Evolutionary conservation across 2,113 vertebrate species (phyloP).

Genomic region (Zosterops hypoxanthus): DNA sequence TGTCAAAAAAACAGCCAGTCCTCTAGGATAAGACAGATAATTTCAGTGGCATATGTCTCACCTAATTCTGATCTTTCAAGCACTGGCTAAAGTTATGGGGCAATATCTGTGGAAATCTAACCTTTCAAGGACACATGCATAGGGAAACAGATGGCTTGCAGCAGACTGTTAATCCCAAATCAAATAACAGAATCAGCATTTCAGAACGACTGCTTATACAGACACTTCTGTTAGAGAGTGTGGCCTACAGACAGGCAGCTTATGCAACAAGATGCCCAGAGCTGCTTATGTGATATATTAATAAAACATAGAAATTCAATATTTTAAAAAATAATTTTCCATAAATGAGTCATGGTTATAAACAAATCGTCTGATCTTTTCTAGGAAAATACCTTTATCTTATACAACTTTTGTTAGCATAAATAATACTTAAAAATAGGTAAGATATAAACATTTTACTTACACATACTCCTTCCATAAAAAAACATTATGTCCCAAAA

Average conservation of each 20-base stretch:
- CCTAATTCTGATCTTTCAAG: constrained; percentile 77
- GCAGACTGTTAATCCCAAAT: constrained; percentile 84
- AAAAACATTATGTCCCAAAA: background rate
- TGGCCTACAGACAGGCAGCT: constrained; percentile 56
- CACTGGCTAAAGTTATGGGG: constrained; percentile 72
- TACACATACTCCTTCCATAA: background rate
- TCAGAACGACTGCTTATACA: constrained; percentile 75
- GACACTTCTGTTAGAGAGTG: constrained; percentile 71
- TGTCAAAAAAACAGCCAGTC: constrained; percentile 68
- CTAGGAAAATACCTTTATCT: background rate
- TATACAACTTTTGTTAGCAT: background rate
- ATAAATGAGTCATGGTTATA: background rate
- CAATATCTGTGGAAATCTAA: constrained; percentile 77
- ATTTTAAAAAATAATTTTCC: background rate
- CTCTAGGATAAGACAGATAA: constrained; percentile 70
- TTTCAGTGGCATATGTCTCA: constrained; percentile 78
- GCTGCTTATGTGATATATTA: background rate
- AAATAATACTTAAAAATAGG: background rate
- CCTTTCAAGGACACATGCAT: constrained; percentile 80
- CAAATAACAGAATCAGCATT: constrained; percentile 83
- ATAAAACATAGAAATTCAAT: background rate
- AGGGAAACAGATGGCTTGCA: constrained; percentile 81
- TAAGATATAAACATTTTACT: background rate
- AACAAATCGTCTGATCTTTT: background rate
- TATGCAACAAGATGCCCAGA: constrained; percentile 43